Conservation (phyloP, 2,888 invertebrate species). For the Eristalinus sepulchralis region DNA sequence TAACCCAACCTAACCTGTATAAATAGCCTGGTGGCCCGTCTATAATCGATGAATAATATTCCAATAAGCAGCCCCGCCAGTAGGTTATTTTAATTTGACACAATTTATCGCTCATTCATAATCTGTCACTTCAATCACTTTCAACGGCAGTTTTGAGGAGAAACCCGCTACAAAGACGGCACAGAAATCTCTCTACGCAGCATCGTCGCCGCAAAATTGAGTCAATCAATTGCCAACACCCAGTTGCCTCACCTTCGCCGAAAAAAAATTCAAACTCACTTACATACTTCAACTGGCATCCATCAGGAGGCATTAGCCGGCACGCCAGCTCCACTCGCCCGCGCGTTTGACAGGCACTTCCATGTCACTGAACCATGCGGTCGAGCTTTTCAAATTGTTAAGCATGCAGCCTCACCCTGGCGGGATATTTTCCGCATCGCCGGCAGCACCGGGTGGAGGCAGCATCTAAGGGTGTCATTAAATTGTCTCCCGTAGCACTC, state of each 20-base stretch:
- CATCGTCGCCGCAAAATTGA: not conserved
- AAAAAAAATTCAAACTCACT: not conserved
- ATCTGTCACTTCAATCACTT: not conserved
- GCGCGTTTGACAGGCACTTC: not conserved
- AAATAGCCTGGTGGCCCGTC: not conserved
- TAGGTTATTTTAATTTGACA: not conserved
- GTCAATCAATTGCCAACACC: conserved; percentile 4
- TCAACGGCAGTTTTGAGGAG: not conserved
- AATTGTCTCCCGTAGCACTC: not conserved
- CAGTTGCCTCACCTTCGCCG: not conserved
- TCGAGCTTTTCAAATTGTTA: conserved; percentile 26
- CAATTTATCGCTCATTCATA: not conserved
- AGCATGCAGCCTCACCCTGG: conserved; percentile 12
- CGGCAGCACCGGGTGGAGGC: not conserved
- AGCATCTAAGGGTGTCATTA: not conserved
- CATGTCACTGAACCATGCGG: conserved; percentile 41
- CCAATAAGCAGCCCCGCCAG: not conserved
- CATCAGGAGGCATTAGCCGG: conserved; percentile 10
- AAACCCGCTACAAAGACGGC: not conserved
- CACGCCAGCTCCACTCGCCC: conserved; percentile 6
- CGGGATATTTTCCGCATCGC: not conserved
- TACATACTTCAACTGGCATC: not conserved
- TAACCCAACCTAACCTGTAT: not conserved
- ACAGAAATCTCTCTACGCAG: not conserved
- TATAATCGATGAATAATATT: not conserved